These are phyloP conservation scores for Leucoraja ocellata DNA, from an alignment of 2,797 vertebrate genomes.

Conservation along the genomic window DNA sequence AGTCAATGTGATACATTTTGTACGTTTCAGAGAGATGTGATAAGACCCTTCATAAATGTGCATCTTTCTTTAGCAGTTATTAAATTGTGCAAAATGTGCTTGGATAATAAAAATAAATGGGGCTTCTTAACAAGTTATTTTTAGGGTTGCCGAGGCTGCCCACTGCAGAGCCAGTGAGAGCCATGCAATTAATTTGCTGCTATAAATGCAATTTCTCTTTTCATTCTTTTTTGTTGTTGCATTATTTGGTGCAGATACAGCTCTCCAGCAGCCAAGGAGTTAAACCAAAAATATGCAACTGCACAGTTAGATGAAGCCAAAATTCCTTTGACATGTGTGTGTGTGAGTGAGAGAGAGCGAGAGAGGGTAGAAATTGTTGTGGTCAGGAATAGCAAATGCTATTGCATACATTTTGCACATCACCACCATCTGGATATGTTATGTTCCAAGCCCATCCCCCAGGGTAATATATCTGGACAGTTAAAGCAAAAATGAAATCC, in stretches of 20 bases:
- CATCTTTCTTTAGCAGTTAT: neutral
- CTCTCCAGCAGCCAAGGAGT: neutral
- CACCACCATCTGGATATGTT: constrained; percentile 4
- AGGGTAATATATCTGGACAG: neutral
- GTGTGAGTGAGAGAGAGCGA: neutral
- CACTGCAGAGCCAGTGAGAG: neutral
- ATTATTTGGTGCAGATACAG: neutral
- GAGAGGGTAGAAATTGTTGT: constrained; percentile 3
- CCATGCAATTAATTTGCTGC: neutral
- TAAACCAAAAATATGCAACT: constrained; percentile 2
- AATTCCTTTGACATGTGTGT: neutral
- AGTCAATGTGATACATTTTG: neutral
- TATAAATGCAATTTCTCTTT: neutral
- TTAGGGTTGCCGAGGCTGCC: neutral
- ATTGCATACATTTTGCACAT: constrained; percentile 3
- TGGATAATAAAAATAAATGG: constrained; percentile 1
- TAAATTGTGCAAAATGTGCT: neutral
- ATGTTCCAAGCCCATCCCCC: neutral
- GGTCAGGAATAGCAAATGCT: constrained; percentile 19
- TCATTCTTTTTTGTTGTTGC: neutral
- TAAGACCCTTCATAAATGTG: neutral
- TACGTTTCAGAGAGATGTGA: neutral
- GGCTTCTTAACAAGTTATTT: neutral
- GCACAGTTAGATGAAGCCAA: neutral
- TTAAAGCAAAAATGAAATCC: neutral